These are phyloP conservation scores for Cuniculus paca DNA, from an alignment of 2,797 vertebrate genomes.

Conservation along the genomic window DNA sequence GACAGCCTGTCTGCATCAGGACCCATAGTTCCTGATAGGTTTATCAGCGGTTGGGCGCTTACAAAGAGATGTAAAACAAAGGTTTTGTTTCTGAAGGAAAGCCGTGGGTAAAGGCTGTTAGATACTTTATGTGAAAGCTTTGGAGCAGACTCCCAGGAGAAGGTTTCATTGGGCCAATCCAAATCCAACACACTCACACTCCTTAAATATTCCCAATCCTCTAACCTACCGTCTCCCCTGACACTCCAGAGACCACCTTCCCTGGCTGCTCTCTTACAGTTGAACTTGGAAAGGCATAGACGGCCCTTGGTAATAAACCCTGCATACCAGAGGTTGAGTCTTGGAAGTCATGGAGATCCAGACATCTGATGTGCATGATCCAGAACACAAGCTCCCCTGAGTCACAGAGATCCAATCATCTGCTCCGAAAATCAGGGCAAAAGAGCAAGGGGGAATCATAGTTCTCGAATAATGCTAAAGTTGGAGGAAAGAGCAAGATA, in stretches of 20 bases:
- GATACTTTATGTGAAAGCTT: constrained; percentile 67
- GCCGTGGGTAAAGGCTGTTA: constrained; percentile 67
- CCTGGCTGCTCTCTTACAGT: background rate
- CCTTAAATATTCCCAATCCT: background rate
- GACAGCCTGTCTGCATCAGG: constrained; percentile 70
- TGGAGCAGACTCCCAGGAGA: constrained; percentile 41
- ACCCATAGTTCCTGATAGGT: constrained; percentile 78
- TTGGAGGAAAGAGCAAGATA: background rate
- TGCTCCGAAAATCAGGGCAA: background rate
- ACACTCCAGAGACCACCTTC: background rate
- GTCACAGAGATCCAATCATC: background rate
- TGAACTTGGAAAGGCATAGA: background rate
- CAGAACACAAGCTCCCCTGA: background rate
- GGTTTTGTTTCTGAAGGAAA: constrained; percentile 78
- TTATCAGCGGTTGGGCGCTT: constrained; percentile 74
- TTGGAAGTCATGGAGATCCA: background rate
- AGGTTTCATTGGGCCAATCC: background rate
- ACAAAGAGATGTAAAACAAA: constrained; percentile 78
- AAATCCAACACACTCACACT: background rate
- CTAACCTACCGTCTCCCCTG: background rate
- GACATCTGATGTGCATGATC: no score
- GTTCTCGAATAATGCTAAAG: background rate
- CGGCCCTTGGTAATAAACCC: background rate
- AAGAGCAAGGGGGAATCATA: background rate
- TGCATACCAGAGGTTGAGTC: background rate